Evolutionary conservation across 2,113 vertebrate genomes (phyloP).

Genomic region (Girardinichthys multiradiatus): DNA sequence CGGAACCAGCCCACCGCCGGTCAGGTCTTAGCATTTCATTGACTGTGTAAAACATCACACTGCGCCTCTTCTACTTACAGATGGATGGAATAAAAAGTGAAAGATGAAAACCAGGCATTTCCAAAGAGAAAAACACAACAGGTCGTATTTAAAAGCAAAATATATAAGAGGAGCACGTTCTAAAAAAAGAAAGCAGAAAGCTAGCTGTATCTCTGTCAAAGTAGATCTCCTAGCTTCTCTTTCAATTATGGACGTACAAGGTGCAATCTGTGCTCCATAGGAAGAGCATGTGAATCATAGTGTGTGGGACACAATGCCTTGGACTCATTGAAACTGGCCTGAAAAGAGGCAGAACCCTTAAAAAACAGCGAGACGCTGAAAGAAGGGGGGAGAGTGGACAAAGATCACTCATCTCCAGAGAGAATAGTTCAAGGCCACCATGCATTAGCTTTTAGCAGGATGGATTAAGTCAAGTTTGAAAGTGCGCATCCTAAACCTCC

Average conservation of each 20-base stretch:
- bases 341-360: slow-evolving; percentile 75
- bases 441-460: slow-evolving; percentile 88
- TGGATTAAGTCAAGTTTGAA: slow-evolving; percentile 86
- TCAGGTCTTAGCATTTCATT: slow-evolving; percentile 46
- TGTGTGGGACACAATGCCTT: slow-evolving; percentile 68
- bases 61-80: slow-evolving; percentile 18
- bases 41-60: slow-evolving; percentile 43
- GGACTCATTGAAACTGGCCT: slow-evolving; percentile 75
- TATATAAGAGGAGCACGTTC: slow-evolving; percentile 21
- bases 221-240: slow-evolving; percentile 44
- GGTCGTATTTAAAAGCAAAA: slow-evolving; percentile 25
- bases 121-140: slow-evolving; percentile 10
- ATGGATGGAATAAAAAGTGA: slow-evolving; percentile 2
- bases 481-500: slow-evolving; percentile 77
- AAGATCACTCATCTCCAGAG: slow-evolving; percentile 76
- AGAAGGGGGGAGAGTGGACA: slow-evolving; percentile 60
- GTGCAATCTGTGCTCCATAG: slow-evolving; percentile 59
- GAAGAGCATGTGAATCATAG: slow-evolving; percentile 65
- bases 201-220: slow-evolving; percentile 46
- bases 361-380: slow-evolving; percentile 58
- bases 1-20: slow-evolving; percentile 49
- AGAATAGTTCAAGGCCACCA: slow-evolving; percentile 78
- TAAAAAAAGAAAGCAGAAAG: slow-evolving; percentile 50
- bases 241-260: slow-evolving; percentile 57
- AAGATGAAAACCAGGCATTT: slow-evolving; percentile 8